Conservation (phyloP, 64 coral and sea anemone species). For the Stichodactyla mertensii region DNA sequence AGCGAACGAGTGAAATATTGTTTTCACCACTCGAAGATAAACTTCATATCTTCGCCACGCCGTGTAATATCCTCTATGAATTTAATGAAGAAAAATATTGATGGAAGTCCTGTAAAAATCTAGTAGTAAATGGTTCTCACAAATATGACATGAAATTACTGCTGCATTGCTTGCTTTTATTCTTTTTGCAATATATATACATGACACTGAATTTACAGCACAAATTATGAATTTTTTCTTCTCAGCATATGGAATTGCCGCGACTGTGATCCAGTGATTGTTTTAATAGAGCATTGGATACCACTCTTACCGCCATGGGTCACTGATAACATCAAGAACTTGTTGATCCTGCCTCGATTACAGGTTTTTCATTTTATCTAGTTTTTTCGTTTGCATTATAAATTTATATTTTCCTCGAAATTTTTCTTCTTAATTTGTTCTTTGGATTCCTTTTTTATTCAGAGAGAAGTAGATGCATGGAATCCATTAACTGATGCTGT, state of each 20-base stretch:
- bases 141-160: no score
- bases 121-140: no score
- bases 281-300: slow-evolving; percentile 67
- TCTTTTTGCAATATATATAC: no score
- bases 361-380: slow-evolving; percentile 46
- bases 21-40: no score
- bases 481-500: slow-evolving; percentile 91
- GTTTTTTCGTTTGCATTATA: neutral
- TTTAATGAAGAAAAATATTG: no score
- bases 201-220: neutral
- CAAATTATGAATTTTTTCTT: neutral
- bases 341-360: slow-evolving; percentile 74
- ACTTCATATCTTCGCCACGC: no score
- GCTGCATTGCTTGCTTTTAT: no score
- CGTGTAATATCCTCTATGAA: no score
- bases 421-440: neutral
- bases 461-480: slow-evolving; percentile 96
- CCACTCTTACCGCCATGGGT: slow-evolving; percentile 85
- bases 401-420: neutral
- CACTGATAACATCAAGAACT: slow-evolving; percentile 74
- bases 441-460: slow-evolving; percentile 10
- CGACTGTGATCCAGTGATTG: slow-evolving; percentile 66
- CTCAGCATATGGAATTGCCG: slow-evolving; percentile 69
- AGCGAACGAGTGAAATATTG: no score
- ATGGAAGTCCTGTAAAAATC: no score